A percentile compares a stretch with the other conserved stretches of the same genome.
Evolutionary conservation across 2,797 vertebrate genomes (phyloP).

Genomic region (Myotis vivesi): DNA sequence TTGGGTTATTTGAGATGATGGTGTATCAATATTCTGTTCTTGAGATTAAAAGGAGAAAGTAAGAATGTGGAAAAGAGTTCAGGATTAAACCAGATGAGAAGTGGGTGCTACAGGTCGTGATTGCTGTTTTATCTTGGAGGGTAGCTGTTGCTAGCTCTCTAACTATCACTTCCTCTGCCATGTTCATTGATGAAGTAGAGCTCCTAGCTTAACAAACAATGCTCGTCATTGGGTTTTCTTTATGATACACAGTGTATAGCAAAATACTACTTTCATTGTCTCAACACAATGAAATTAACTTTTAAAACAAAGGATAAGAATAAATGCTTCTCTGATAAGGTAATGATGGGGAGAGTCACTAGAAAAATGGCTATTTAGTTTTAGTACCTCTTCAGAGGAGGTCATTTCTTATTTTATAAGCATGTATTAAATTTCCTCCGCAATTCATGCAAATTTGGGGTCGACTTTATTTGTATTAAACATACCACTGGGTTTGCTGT

Average conservation of each 20-base stretch:
- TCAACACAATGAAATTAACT: background rate
- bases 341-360: background rate
- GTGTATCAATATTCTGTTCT: background rate
- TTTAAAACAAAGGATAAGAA: conserved; percentile 2
- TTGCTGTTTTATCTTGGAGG: background rate
- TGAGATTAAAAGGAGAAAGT: background rate
- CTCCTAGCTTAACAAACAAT: background rate
- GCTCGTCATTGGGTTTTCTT: background rate
- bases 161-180: background rate
- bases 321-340: background rate
- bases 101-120: background rate
- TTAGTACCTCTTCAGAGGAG: background rate
- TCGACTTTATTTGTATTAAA: conserved; percentile 54
- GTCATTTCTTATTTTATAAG: conserved; percentile 51
- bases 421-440: conserved; percentile 2
- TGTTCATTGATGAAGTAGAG: background rate
- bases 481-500: background rate
- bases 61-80: background rate
- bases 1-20: background rate
- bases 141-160: background rate
- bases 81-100: background rate
- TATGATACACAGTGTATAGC: background rate
- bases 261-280: background rate
- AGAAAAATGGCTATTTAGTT: conserved; percentile 1
- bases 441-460: background rate